These are phyloP conservation scores for Carettochelys insculpta DNA, from an alignment of 2,113 vertebrate species.

Conservation along the genomic window DNA sequence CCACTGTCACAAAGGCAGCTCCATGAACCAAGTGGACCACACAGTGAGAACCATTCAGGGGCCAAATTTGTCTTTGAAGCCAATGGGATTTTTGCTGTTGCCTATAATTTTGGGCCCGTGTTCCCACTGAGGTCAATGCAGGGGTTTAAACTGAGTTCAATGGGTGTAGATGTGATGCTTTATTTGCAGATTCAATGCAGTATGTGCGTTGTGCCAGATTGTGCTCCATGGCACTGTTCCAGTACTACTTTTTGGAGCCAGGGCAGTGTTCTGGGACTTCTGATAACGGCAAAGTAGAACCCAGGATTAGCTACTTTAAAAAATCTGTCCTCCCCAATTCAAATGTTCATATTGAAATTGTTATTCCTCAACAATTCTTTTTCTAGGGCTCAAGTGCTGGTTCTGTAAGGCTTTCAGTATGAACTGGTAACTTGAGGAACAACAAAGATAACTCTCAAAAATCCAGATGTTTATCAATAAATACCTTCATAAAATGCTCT, in stretches of 20 bases:
- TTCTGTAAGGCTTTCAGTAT: too few species aligned
- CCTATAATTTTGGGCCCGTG: not conserved
- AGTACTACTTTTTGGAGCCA: not conserved
- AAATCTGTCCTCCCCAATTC: not conserved
- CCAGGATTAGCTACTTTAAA: not conserved
- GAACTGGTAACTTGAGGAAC: too few species aligned
- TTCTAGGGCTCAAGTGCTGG: not conserved
- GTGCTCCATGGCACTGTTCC: not conserved
- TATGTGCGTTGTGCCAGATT: not conserved
- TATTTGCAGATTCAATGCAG: not conserved
- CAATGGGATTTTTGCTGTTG: not conserved
- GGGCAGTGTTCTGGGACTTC: not conserved
- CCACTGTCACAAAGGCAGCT: not conserved
- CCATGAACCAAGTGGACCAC: not conserved
- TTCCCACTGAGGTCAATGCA: not conserved
- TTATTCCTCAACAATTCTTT: not conserved
- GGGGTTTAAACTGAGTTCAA: not conserved
- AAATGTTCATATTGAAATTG: not conserved
- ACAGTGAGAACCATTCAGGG: not conserved
- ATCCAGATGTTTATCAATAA: too few species aligned
- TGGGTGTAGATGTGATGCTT: not conserved
- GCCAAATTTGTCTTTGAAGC: not conserved
- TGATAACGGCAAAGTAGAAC: too few species aligned
- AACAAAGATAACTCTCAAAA: too few species aligned
- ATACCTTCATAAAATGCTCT: too few species aligned